These are phyloP conservation scores for Cheirogaleus medius DNA, from an alignment of 2,113 vertebrate genomes.

Conservation along the genomic window DNA sequence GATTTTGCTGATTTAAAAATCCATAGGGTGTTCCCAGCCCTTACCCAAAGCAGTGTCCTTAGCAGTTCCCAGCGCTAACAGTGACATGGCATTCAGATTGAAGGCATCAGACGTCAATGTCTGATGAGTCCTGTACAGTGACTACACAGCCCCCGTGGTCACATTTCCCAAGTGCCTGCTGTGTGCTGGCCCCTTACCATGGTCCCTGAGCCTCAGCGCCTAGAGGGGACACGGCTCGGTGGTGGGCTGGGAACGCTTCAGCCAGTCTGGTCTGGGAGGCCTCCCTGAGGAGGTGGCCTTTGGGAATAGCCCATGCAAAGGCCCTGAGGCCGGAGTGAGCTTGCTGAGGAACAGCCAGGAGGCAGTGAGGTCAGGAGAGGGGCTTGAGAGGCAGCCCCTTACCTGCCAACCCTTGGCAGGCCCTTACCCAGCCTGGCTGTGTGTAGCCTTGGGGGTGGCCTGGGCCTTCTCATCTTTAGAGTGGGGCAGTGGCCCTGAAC, in stretches of 20 bases:
- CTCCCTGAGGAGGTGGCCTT: not conserved
- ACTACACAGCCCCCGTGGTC: not conserved
- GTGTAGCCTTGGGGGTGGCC: not conserved
- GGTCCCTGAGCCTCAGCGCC: too few species aligned
- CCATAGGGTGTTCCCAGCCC: not conserved
- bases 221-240: not conserved
- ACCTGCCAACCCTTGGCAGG: not conserved
- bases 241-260: not conserved
- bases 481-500: fast-evolving
- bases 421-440: not conserved
- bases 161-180: not conserved
- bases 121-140: not conserved
- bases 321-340: not conserved
- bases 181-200: not conserved
- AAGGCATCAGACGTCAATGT: not conserved
- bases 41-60: too few species aligned
- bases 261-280: not conserved
- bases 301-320: not conserved
- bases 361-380: too few species aligned
- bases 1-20: not conserved
- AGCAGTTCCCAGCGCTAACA: fast-evolving
- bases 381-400: fast-evolving
- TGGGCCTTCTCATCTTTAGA: not conserved
- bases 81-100: too few species aligned
- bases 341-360: not conserved